phyloP scores from a whole-genome alignment of 1,140 invertebrate genomes.

The Meteorus sp. region DNA sequence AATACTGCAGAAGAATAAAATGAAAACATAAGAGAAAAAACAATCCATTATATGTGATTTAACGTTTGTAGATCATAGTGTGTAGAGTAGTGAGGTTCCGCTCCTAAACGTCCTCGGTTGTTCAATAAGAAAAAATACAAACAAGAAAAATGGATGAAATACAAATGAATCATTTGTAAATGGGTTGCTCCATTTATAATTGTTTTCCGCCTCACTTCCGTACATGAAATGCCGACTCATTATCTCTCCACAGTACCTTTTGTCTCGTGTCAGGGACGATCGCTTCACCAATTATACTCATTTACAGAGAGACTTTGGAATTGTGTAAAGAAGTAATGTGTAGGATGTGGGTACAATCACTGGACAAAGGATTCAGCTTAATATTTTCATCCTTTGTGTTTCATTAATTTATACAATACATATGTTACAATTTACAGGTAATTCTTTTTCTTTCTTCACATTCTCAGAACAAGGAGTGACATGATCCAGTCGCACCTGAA shows the following conservation, averaged over 20 bases:
- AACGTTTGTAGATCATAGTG: too few relatives aligned
- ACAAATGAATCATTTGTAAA: conserved; percentile 37
- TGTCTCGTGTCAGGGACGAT: conserved; percentile 35
- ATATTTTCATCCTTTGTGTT: too few relatives aligned
- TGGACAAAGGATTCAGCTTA: too few relatives aligned
- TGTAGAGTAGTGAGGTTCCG: too few relatives aligned
- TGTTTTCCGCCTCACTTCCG: conserved; percentile 23
- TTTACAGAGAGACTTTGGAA: conserved; percentile 4
- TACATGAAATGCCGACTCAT: conserved; percentile 14
- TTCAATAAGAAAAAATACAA: neutral
- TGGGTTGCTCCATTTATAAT: conserved; percentile 36
- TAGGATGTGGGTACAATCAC: too few relatives aligned
- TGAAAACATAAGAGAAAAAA: too few relatives aligned
- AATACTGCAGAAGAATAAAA: too few relatives aligned
- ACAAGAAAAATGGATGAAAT: conserved; percentile 7
- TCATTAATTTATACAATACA: too few relatives aligned
- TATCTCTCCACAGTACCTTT: conserved; percentile 13
- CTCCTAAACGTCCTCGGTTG: too few relatives aligned
- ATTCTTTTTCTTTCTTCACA: conserved; percentile 14
- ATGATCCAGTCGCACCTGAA: conserved; percentile 18
- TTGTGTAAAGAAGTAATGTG: too few relatives aligned
- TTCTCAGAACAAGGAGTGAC: conserved; percentile 26
- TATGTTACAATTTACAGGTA: conserved; percentile 20
- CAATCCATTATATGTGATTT: too few relatives aligned
- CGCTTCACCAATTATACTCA: conserved; percentile 13